Base-by-base conservation (phyloP, 1,140 invertebrate genomes). In the Galleria mellonella region DNA sequence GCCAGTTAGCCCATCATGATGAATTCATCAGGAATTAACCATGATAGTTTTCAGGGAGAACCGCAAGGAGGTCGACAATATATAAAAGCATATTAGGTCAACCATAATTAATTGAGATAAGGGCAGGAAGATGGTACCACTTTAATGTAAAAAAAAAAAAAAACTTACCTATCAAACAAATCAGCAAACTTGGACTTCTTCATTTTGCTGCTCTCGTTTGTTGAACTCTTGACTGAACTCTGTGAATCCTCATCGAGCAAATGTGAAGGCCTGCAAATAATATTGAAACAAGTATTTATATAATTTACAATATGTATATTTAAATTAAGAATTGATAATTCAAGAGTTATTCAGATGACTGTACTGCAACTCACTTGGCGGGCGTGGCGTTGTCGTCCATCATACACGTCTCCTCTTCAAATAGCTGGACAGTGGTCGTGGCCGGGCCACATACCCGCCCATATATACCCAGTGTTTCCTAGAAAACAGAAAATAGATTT, bases 381-480 rank as follows among this genome's bases (percentile, higher is more conserved):
- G 79, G 83, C 38, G 87, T 90, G 33, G 85, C 86, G 60, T 88
- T 86, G 61, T 94, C 93, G 8, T 93, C 93, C 83, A 94, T 95
- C 94, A 96, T 96, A 57, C 94, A 89, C 1, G 94, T 96, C 63
- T 96, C 94, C 72, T 96, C 94, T 71, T 95, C 94, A 61, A 94
- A 93, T 3, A 93, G 87, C 62, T 92, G 90, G 27, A 92, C 85
- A 0, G 88, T 88, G 2, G 86, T 79, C 0, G 83, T 83, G 7
- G 74, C 71, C 1, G 77, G 81, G 4, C 81, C 81, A 46, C 81
- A 84, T 11, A 84, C 81, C 6, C 81, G 68, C 2, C 81, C 81
- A 47, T 84, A 83, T 31, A 83, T 84, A 9, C 81, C 81, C 74
- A 84, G 63, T 1, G 81, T 84, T 54, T 84, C 81, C 81, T 84